Conservation (phyloP, 1,140 invertebrate species). For the Hermetia illucens region DNA sequence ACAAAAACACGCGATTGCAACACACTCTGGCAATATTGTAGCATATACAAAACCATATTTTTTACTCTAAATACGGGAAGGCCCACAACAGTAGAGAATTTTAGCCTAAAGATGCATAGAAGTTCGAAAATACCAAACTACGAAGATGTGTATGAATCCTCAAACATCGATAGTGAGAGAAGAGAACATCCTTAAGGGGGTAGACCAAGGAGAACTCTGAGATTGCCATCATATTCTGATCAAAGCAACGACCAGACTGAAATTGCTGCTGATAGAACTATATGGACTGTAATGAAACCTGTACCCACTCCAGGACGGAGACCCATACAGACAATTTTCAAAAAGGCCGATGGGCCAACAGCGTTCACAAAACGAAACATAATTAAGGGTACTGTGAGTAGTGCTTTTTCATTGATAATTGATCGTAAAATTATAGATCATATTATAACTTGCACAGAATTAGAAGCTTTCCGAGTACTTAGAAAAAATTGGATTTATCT, state of each 20-base stretch:
- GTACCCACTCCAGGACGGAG: constrained; percentile 7
- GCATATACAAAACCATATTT: too few species aligned
- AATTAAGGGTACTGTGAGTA: constrained; percentile 7
- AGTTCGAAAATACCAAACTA: too few species aligned
- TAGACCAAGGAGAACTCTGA: neutral
- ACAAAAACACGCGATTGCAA: too few species aligned
- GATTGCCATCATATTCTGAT: neutral
- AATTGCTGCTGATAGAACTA: constrained; percentile 9
- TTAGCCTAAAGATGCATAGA: too few species aligned
- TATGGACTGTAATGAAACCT: constrained; percentile 9
- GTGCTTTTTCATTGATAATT: constrained; percentile 14
- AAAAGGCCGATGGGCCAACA: constrained; percentile 10
- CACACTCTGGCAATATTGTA: too few species aligned
- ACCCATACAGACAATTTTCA: constrained; percentile 12
- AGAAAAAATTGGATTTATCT: constrained; percentile 12
- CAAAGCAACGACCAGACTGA: constrained; percentile 2
- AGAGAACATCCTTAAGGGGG: too few species aligned
- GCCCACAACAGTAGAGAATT: too few species aligned
- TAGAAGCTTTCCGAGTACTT: constrained; percentile 11
- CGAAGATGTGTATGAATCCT: too few species aligned
- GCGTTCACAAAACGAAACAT: constrained; percentile 10
- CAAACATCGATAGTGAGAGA: too few species aligned
- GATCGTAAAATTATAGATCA: constrained; percentile 11
- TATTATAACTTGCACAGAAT: constrained; percentile 12
- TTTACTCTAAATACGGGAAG: too few species aligned